Evolutionary conservation across 2,888 invertebrate species (phyloP).

Genomic region (Agapetus fuscipes): DNA sequence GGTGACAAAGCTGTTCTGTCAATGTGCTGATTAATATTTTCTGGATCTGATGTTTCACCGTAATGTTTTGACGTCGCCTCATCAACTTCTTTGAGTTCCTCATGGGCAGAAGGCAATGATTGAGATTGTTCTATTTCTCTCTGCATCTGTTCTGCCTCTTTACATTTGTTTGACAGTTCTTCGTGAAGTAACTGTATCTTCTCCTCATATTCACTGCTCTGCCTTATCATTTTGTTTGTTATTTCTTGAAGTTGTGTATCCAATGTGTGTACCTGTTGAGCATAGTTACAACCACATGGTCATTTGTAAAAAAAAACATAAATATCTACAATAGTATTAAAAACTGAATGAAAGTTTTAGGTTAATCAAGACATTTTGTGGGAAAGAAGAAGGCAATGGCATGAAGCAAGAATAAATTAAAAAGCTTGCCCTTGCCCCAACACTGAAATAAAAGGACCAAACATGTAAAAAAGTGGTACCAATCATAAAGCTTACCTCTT

Average conservation of each 20-base stretch:
- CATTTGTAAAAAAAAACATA: not conserved
- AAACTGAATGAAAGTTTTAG: too few relatives aligned
- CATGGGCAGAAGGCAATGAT: slow-evolving; percentile 36
- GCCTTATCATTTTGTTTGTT: slow-evolving; percentile 44
- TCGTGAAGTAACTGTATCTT: slow-evolving; percentile 48
- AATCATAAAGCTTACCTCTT: slow-evolving; percentile 52
- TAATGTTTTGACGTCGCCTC: not conserved
- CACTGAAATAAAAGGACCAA: too few relatives aligned
- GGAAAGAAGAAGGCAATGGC: too few relatives aligned
- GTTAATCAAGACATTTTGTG: too few relatives aligned
- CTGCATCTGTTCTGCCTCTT: slow-evolving; percentile 41
- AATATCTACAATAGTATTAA: not conserved
- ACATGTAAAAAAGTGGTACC: too few relatives aligned
- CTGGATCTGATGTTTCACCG: not conserved
- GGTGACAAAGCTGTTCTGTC: not conserved
- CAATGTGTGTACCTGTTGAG: slow-evolving; percentile 44
- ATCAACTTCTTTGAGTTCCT: slow-evolving; percentile 32
- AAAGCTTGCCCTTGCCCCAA: too few relatives aligned
- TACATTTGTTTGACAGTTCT: slow-evolving; percentile 47
- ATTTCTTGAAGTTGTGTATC: slow-evolving; percentile 48
- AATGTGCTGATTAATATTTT: too few relatives aligned
- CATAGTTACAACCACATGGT: not conserved
- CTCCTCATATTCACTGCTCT: slow-evolving; percentile 45
- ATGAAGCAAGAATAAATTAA: too few relatives aligned
- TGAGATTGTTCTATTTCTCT: slow-evolving; percentile 37